Base-by-base conservation (phyloP, 2,888 invertebrate species). In the Chironomus tentans region DNA sequence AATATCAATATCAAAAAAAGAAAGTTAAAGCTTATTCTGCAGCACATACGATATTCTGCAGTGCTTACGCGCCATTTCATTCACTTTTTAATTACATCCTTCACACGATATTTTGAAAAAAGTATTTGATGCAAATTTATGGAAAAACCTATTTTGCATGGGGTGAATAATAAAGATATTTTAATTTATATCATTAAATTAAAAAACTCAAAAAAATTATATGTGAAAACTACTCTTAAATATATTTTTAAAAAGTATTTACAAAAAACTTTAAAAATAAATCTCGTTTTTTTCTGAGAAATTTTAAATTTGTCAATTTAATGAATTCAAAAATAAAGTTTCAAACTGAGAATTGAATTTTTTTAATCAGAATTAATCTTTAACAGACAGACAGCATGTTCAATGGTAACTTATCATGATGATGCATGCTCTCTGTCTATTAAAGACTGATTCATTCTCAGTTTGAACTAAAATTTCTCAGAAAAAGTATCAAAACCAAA, bases 81-180 rank as follows among this genome's bases (percentile, higher is more conserved):
- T 21, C 62, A 18, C 10, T 18, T 56, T 18, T 18, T 15, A 68
- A 83, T 83, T 83, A 82, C 83, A 24, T 4, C 0, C 28, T 10
- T 38, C 38, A 38, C 10, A 10, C 38, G 38, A 38, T 38, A 38
- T 38, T 38, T 38, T 38, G 38, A 38, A 38, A 38, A 38, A 38
- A 38, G 38, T 38, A 38, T 38, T 38, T 38, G 18, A 46, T 69
- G 38, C 69, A 65, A 65, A 24, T 75, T 61, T 62, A 77, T 89
- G 87, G 87, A 86, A 88, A 89, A 87, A 88, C 87, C 90, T 89
- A 91, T 91, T 91, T 91, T 91, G 91, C 91, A 91, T 91, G 91
- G 89, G 87, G 90, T 90, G 69, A 76, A 65, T 24, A 76, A 77
- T 75, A 76, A 73, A 79, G 78, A 77, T 77, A 78, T 46, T 74